These are phyloP conservation scores for Pipistrellus pipistrellus DNA, from an alignment of 2,797 vertebrate genomes.

Conservation along the genomic window DNA sequence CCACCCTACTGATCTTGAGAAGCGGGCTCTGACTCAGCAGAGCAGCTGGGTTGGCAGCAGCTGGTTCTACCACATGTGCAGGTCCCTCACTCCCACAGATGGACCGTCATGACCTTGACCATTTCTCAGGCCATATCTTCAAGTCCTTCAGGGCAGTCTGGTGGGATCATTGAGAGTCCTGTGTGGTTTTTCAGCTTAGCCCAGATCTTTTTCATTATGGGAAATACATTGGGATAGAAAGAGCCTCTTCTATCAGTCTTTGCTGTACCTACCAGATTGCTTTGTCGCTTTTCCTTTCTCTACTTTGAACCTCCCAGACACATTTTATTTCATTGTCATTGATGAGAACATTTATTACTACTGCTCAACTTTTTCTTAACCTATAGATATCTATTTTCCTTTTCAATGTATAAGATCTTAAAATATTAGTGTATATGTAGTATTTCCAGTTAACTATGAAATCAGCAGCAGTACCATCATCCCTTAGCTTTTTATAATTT, in stretches of 20 bases:
- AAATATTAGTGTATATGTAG: neutral
- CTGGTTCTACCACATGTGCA: neutral
- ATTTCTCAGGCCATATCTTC: neutral
- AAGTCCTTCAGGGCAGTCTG: neutral
- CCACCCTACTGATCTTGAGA: neutral
- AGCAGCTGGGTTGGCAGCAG: constrained; percentile 1
- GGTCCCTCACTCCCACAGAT: neutral
- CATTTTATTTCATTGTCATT: neutral
- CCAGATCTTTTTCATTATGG: neutral
- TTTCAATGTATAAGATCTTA: neutral
- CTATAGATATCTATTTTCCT: neutral
- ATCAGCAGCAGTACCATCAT: neutral
- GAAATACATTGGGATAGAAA: neutral
- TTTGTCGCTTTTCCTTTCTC: neutral
- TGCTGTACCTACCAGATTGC: neutral
- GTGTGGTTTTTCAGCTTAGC: neutral
- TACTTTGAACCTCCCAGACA: neutral
- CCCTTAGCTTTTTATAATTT: neutral
- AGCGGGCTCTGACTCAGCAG: neutral
- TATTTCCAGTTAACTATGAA: neutral
- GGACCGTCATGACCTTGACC: neutral
- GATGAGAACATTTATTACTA: neutral
- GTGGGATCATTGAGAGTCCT: neutral
- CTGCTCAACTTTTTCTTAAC: neutral
- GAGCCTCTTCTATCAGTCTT: neutral